Evolutionary conservation across 2,888 invertebrate species (phyloP).

Genomic region (Philonicus albiceps): DNA sequence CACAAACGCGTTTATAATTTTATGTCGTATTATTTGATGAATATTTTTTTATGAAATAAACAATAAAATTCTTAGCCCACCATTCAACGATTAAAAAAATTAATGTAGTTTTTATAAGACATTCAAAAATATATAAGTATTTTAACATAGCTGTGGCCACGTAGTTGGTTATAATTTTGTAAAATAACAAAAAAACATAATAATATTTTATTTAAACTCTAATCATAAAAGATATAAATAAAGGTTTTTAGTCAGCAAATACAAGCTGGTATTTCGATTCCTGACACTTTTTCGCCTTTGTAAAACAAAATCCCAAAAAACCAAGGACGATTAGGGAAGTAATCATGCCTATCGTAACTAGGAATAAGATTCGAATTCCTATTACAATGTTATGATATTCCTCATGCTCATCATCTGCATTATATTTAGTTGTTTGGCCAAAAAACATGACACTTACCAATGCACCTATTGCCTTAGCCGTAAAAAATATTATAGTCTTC

Average conservation of each 20-base stretch:
- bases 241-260: neutral
- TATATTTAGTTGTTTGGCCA: constrained; percentile 33
- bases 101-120: too few relatives aligned
- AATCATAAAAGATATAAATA: neutral
- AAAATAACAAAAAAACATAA: too few relatives aligned
- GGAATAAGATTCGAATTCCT: neutral
- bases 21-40: too few relatives aligned
- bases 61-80: too few relatives aligned
- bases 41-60: too few relatives aligned
- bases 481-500: constrained; percentile 23
- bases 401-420: constrained; percentile 44
- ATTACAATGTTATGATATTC: constrained; percentile 21
- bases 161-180: too few relatives aligned
- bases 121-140: too few relatives aligned
- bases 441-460: constrained; percentile 40
- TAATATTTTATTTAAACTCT: neutral
- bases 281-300: neutral
- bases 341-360: neutral
- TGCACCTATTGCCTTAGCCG: constrained; percentile 5
- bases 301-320: neutral
- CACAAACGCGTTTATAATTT: too few relatives aligned
- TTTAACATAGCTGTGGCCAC: too few relatives aligned
- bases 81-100: too few relatives aligned
- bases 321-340: neutral
- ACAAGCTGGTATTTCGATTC: neutral